Evolutionary conservation across 2,888 invertebrate genomes (phyloP), one percentile per base, ranked within the genome.

Genomic region (Polyommatus iphigenia): DNA sequence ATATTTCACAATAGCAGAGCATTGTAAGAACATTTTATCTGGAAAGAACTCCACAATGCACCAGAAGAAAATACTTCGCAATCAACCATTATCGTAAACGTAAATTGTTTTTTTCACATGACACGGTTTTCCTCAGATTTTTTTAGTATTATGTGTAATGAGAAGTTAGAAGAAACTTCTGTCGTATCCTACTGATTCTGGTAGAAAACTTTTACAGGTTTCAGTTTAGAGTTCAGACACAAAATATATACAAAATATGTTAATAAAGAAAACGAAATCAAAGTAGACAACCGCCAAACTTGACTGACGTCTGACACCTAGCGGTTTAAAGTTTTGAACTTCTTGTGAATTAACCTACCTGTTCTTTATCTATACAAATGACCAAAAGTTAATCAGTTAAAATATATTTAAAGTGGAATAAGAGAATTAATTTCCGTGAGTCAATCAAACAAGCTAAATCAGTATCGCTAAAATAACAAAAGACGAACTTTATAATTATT

Each of bases 1-100:
- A 86, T 90, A 89, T 91, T 91, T 90, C 87, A 89, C 86, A 89
- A 89, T 86, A 85, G 85, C 82, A 83, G 81, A 84, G 83, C 82
- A 82, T 81, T 82, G 82, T 82, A 82, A 81, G 82, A 83, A 83
- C 85, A 82, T 85, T 87, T 85, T 86, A 86, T 75, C 75, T 75
- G 18, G 29, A 54, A 72, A 50, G 73, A 75, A 75, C 50, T 75
- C 24, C 75, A 75, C 50, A 75, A 75, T 50, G 50, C 75, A 75
- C 18, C 75, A 29, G 29, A 75, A 75, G 50, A 75, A 75, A 75
- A 50, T 54, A 50, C 73, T 73, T 20, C 13, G 73, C 73, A 73
- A 73, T 75, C 29, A 78, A 78, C 78, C 73, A 78, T 71, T 76
- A 67, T 76, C 76, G 50, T 78, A 76, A 76, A 67, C 62, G 62